Evolutionary conservation across 2,797 vertebrate genomes (phyloP).

Genomic region (Paratrypauchen microcephalus): DNA sequence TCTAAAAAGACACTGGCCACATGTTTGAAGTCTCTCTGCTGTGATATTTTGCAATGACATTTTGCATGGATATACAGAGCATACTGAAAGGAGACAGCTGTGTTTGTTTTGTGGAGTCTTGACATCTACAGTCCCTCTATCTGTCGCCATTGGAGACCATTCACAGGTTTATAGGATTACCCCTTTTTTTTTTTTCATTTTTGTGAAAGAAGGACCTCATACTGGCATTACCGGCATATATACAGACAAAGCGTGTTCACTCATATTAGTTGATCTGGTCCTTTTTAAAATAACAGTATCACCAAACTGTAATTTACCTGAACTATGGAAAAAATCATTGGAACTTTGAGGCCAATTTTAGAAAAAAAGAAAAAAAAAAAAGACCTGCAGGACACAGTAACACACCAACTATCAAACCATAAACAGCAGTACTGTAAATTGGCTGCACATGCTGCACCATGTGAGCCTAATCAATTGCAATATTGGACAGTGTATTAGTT

Average conservation of each 20-base stretch:
- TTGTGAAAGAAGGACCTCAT: not conserved
- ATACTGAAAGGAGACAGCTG: not conserved
- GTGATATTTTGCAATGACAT: not conserved
- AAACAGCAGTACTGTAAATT: not conserved
- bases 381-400: not conserved
- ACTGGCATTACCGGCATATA: not conserved
- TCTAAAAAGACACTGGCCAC: not conserved
- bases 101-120: not conserved
- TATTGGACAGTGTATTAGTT: not conserved
- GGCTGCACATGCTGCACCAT: not conserved
- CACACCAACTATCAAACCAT: not conserved
- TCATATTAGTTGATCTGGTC: too few relatives aligned
- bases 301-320: too few relatives aligned
- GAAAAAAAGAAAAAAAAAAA: not conserved
- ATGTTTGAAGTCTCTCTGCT: not conserved
- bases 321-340: too few relatives aligned
- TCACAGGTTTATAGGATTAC: not conserved
- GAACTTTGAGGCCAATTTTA: not conserved
- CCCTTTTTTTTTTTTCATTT: not conserved
- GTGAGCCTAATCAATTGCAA: not conserved
- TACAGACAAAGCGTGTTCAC: not conserved
- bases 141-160: slow-evolving; percentile 14
- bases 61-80: not conserved
- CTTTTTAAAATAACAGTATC: not conserved
- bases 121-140: not conserved